Evolutionary conservation across 2,113 vertebrate species (phyloP), one percentile per base, ranked within the genome.

Genomic region (Poecile atricapillus): DNA sequence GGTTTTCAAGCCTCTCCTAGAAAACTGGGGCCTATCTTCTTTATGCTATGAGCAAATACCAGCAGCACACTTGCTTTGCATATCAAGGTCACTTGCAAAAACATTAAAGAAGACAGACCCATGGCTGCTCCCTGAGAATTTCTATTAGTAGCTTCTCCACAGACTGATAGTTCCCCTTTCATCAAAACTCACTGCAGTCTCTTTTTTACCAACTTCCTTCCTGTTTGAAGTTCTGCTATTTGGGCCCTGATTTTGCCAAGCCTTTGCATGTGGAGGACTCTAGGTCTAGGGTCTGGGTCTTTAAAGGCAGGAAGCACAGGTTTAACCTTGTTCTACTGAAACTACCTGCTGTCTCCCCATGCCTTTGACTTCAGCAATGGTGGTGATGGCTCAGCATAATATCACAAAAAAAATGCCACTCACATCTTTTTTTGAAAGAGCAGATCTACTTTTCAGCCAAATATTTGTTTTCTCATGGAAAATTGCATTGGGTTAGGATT

Each of bases 161-260:
- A 5, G 73, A 52, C 49, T 84, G 89, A 52, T 16, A 74, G 87
- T 96, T 97, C 95, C 65, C 25, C 53, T 95, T 95, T 91, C 13
- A 15, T 82, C 87, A 93, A 84, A 92, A 82, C 43, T 68, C 56
- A 56, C 10, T 87, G 28, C 15, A 65, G 39, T 49, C 28, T 89
- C 35, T 49, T 93, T 73, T 89, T 95, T 31, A 85, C 49, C 70
- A 89, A 84, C 80, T 95, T 95, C 83, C 89, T 96, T 96, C 71
- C 44, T 47, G 30, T 62, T 89, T 89, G 0, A 87, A 90, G 37
- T 83, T 90, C 83, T 96, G 41, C 46, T 92, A 25, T 90, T 53
- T 79, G n/a, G 12, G 15, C 65, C 30, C 27, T 87, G 56, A 81
- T 84, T 96, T 87, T 90, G 49, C 58, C 87, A 24, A 52, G 19